phyloP scores from a whole-genome alignment of 2,113 vertebrate species.

The Dicaeum eximium region DNA sequence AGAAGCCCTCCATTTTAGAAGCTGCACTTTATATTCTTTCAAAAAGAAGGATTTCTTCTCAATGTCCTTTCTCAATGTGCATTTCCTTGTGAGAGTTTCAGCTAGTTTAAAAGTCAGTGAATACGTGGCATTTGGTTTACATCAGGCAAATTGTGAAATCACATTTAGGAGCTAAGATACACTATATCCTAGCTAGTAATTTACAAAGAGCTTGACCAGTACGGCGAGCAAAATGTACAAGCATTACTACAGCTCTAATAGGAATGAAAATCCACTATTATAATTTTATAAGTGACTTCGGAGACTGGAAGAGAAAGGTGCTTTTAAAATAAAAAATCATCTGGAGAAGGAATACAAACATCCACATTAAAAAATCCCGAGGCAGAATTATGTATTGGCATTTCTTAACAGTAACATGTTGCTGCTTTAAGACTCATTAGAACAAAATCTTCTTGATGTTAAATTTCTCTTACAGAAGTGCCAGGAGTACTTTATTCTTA shows the following conservation, averaged over 20 bases:
- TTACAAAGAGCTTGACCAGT: background rate
- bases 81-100: background rate
- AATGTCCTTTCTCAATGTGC: background rate
- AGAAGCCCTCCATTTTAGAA: background rate
- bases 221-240: background rate
- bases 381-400: background rate
- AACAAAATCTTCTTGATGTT: conserved; percentile 38
- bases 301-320: background rate
- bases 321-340: background rate
- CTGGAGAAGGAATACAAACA: background rate
- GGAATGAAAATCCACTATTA: background rate
- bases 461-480: conserved; percentile 12
- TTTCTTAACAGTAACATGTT: conserved; percentile 17
- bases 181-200: background rate
- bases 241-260: background rate
- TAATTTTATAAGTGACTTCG: background rate
- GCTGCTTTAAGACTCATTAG: conserved; percentile 42
- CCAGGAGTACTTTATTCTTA: conserved; percentile 10
- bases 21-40: background rate
- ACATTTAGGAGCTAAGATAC: background rate
- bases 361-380: background rate
- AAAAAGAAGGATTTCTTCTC: background rate
- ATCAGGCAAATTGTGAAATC: background rate
- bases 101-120: background rate
- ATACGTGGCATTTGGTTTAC: background rate